Evolutionary conservation across 2,113 vertebrate genomes (phyloP).

Genomic region (Cochlearius cochlearius): DNA sequence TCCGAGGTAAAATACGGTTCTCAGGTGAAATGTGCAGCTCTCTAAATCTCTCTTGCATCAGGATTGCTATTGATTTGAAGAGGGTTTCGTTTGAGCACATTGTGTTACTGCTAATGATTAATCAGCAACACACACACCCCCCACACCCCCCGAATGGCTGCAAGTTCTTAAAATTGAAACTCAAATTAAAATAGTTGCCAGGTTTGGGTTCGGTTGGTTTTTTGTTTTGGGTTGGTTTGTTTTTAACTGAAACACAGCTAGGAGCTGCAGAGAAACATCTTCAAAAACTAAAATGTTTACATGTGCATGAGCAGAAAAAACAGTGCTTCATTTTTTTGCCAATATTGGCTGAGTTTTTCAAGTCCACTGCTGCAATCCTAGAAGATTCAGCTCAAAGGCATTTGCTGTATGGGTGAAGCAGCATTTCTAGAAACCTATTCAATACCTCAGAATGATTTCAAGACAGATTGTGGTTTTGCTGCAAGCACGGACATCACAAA

Average conservation of each 20-base stretch:
- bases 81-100: background rate
- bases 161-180: background rate
- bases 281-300: background rate
- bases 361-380: background rate
- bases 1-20: background rate
- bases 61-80: slow-evolving; percentile 22
- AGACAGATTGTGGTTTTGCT: background rate
- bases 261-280: background rate
- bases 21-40: background rate
- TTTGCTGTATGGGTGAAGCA: background rate
- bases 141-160: background rate
- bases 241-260: background rate
- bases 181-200: background rate
- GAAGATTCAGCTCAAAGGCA: background rate
- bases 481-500: background rate
- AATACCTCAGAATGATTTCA: background rate
- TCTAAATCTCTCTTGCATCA: background rate
- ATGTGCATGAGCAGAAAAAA: background rate
- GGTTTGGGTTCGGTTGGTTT: background rate
- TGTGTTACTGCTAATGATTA: background rate
- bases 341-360: background rate
- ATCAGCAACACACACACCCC: background rate
- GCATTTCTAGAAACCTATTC: background rate
- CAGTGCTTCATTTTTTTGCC: background rate
- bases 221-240: background rate